Percentiles rank a stretch among this genome's conserved stretches.
These are phyloP conservation scores for Elanoides forficatus DNA, from an alignment of 2,113 vertebrate genomes.

Conservation along the genomic window DNA sequence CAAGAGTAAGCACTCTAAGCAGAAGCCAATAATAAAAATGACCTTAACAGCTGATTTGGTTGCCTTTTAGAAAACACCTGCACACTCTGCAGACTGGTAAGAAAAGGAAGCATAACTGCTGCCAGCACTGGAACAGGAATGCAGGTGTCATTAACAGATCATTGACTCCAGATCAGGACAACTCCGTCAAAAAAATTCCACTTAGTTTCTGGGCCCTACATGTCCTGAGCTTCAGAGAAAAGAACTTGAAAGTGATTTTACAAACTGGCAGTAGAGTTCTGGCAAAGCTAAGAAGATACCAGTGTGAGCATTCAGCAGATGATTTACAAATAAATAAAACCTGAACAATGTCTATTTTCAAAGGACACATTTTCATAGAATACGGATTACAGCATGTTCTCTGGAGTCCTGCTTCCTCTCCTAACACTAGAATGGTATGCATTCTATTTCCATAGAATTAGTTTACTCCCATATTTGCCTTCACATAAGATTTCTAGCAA, in stretches of 20 bases:
- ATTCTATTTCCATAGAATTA: not conserved
- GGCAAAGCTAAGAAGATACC: not conserved
- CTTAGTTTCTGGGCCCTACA: not conserved
- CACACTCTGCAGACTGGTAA: not conserved
- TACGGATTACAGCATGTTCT: not conserved
- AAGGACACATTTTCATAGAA: not conserved
- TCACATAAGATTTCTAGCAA: not conserved
- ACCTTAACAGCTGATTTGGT: not conserved
- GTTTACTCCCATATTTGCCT: not conserved
- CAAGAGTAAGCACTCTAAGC: not conserved
- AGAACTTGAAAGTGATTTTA: not conserved
- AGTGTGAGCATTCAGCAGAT: not conserved
- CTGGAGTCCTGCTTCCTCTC: not conserved
- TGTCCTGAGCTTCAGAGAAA: not conserved
- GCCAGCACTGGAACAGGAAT: not conserved
- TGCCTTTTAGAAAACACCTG: not conserved
- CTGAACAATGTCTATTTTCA: not conserved
- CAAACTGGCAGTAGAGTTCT: not conserved
- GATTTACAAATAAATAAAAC: not conserved
- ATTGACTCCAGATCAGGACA: not conserved
- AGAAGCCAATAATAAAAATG: not conserved
- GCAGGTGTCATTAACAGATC: not conserved
- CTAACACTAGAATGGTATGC: not conserved
- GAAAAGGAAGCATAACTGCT: not conserved
- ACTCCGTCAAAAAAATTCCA: slow-evolving; percentile 4